phyloP scores from a whole-genome alignment of 2,888 invertebrate species.

The Chloroclysta siterata region DNA sequence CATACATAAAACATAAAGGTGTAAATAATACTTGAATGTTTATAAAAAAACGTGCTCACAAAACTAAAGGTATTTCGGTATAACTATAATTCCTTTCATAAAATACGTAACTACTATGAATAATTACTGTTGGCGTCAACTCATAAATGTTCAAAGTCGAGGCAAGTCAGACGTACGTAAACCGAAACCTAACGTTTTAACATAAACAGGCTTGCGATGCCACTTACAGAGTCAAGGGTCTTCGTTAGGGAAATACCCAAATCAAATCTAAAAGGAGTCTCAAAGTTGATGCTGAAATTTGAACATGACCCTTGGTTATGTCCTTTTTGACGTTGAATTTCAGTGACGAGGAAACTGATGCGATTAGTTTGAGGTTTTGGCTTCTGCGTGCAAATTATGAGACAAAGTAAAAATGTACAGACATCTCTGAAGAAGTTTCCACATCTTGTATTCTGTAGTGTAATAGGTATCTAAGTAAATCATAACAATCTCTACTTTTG shows the following conservation, averaged over 20 bases:
- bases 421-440: no score
- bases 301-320: slow-evolving; percentile 33
- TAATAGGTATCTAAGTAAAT: no score
- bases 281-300: slow-evolving; percentile 37
- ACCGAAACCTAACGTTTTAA: slow-evolving; percentile 50
- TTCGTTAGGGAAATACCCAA: slow-evolving; percentile 41
- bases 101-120: no score
- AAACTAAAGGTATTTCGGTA: no score
- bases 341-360: neutral
- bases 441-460: no score
- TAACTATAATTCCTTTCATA: no score
- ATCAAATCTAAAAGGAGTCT: slow-evolving; percentile 36
- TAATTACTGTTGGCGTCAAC: slow-evolving; percentile 41
- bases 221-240: slow-evolving; percentile 33
- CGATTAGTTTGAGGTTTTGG: slow-evolving; percentile 4
- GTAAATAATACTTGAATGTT: no score
- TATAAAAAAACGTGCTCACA: no score
- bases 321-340: slow-evolving; percentile 24
- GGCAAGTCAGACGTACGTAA: slow-evolving; percentile 48
- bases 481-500: no score
- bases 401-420: neutral
- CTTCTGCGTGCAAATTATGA: neutral
- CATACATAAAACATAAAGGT: no score
- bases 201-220: slow-evolving; percentile 39
- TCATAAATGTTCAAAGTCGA: slow-evolving; percentile 49